phyloP scores from a whole-genome alignment of 1,140 invertebrate genomes.

The Parasteatoda tepidariorum region DNA sequence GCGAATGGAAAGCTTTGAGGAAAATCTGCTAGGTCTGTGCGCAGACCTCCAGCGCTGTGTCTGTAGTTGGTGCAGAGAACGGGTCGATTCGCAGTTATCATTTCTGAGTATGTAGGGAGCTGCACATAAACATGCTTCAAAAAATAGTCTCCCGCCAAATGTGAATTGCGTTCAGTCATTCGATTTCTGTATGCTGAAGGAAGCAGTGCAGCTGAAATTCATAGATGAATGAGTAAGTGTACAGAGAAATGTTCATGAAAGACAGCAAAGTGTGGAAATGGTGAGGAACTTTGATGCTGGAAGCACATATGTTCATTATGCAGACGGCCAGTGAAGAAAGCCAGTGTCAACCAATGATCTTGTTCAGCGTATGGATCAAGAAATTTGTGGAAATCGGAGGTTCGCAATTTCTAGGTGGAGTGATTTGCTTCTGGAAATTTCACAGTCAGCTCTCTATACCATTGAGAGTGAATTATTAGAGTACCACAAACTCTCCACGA shows the following conservation, averaged over 20 bases:
- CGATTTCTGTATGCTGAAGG: too few relatives aligned
- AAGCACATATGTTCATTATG: neutral
- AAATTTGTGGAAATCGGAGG: neutral
- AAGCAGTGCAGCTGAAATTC: neutral
- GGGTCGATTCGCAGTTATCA: neutral
- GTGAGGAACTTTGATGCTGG: neutral
- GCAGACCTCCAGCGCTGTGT: neutral
- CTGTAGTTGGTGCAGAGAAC: neutral
- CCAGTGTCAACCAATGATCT: too few relatives aligned
- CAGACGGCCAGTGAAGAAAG: neutral
- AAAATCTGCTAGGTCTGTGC: neutral
- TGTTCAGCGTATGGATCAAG: neutral
- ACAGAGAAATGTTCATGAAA: neutral
- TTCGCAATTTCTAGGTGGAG: neutral
- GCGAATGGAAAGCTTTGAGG: neutral
- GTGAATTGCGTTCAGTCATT: too few relatives aligned
- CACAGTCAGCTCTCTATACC: too few relatives aligned
- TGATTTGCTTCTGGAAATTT: neutral
- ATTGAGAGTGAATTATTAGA: too few relatives aligned
- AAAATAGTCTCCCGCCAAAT: neutral
- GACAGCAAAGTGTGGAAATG: neutral
- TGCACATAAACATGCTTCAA: too few relatives aligned
- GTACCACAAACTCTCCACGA: too few relatives aligned
- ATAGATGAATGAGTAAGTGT: too few relatives aligned
- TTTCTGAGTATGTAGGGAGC: slow-evolving; percentile 5